Conservation (phyloP, 2,888 invertebrate species). For the Pinctada fucata region DNA sequence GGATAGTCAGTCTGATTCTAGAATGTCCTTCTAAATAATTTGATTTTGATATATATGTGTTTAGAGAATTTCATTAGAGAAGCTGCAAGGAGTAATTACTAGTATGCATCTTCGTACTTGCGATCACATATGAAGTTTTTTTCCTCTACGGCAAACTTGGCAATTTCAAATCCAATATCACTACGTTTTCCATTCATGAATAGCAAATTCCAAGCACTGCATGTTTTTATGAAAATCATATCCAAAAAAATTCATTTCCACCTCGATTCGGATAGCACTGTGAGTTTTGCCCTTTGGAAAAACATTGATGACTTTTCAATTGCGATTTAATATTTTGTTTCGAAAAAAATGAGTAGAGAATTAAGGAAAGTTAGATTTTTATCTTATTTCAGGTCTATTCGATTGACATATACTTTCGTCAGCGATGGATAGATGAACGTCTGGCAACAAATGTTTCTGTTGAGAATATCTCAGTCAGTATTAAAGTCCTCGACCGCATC, state of each 20-base stretch:
- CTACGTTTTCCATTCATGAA: too few relatives aligned
- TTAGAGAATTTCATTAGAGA: too few relatives aligned
- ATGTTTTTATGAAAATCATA: neutral
- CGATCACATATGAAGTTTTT: too few relatives aligned
- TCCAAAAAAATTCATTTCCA: neutral
- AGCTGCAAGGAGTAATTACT: too few relatives aligned
- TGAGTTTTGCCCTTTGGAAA: neutral
- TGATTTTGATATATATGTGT: too few relatives aligned
- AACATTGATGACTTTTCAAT: neutral
- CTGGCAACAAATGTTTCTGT: constrained; percentile 79
- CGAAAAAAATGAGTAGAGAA: too few relatives aligned
- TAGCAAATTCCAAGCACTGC: neutral
- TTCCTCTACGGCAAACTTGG: too few relatives aligned
- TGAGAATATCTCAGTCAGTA: constrained; percentile 83
- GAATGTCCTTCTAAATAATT: too few relatives aligned
- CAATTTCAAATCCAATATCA: too few relatives aligned
- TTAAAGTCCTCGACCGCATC: constrained; percentile 91
- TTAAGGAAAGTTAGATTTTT: too few relatives aligned
- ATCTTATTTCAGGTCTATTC: constrained; percentile 84
- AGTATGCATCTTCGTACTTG: too few relatives aligned
- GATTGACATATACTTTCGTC: constrained; percentile 92
- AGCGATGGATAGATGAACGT: constrained; percentile 90
- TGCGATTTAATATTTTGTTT: constrained; percentile 16
- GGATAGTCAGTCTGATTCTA: too few relatives aligned
- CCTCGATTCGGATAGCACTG: neutral